Conservation (phyloP, 2,797 vertebrate species). For the Fringilla coelebs region DNA sequence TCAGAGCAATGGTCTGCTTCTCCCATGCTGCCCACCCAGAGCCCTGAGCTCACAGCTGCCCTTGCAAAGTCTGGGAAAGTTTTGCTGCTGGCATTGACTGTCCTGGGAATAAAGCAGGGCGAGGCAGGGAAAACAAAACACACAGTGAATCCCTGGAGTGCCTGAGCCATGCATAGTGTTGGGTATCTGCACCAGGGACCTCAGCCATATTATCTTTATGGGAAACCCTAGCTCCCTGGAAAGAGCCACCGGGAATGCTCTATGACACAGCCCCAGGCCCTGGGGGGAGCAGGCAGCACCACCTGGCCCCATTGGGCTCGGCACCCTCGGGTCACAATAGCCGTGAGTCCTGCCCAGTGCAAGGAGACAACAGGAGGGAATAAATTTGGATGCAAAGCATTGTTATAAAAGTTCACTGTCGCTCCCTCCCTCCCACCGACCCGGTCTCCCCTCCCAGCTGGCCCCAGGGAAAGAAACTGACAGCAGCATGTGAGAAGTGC, state of each 20-base stretch:
- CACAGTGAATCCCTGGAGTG: not conserved
- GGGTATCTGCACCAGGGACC: not conserved
- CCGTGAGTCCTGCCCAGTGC: not conserved
- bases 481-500: conserved; percentile 25
- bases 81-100: not conserved
- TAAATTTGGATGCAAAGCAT: not conserved
- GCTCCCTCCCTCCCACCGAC: not conserved
- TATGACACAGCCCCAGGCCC: fast-evolving
- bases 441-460: not conserved
- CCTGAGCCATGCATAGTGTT: not conserved
- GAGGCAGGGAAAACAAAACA: not conserved
- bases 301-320: not conserved
- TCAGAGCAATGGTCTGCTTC: not conserved
- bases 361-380: not conserved
- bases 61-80: not conserved
- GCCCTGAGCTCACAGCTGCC: not conserved
- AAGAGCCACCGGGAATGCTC: not conserved
- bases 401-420: not conserved
- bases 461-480: conserved; percentile 36
- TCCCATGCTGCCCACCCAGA: not conserved
- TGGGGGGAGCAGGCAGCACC: not conserved
- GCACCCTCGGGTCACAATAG: not conserved
- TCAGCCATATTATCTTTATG: fast-evolving
- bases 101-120: not conserved
- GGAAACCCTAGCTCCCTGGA: not conserved